These are phyloP conservation scores for Origma solitaria DNA, from an alignment of 2,113 vertebrate species.

Conservation along the genomic window DNA sequence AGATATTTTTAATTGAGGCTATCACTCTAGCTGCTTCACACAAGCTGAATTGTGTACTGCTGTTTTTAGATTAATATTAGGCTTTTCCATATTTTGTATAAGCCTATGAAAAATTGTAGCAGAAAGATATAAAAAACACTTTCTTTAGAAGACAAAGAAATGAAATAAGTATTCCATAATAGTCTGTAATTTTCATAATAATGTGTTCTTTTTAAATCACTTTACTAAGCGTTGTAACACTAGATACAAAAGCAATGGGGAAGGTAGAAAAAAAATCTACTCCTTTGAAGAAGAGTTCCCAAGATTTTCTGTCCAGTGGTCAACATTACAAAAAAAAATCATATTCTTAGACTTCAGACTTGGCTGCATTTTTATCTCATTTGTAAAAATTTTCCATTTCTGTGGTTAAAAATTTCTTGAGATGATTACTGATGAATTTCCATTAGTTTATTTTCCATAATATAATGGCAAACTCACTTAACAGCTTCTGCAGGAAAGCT, in stretches of 20 bases:
- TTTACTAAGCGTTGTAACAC: not conserved
- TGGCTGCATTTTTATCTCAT: not conserved
- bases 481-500: not conserved
- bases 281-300: not conserved
- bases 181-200: not conserved
- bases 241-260: not conserved
- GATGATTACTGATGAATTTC: accelerated
- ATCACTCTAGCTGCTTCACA: not conserved
- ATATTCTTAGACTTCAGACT: not conserved
- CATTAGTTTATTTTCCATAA: not conserved
- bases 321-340: not conserved
- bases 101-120: not conserved
- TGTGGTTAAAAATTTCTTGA: not conserved
- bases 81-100: not conserved
- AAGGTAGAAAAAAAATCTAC: not conserved
- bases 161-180: not conserved
- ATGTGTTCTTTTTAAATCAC: not conserved
- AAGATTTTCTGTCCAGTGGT: not conserved
- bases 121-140: not conserved
- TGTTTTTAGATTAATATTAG: not conserved
- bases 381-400: not conserved
- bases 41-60: not conserved
- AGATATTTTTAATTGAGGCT: not conserved
- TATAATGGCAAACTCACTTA: not conserved
- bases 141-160: not conserved